Conservation (phyloP, 2,113 vertebrate genomes). For the Apistogramma diplotaenia region DNA sequence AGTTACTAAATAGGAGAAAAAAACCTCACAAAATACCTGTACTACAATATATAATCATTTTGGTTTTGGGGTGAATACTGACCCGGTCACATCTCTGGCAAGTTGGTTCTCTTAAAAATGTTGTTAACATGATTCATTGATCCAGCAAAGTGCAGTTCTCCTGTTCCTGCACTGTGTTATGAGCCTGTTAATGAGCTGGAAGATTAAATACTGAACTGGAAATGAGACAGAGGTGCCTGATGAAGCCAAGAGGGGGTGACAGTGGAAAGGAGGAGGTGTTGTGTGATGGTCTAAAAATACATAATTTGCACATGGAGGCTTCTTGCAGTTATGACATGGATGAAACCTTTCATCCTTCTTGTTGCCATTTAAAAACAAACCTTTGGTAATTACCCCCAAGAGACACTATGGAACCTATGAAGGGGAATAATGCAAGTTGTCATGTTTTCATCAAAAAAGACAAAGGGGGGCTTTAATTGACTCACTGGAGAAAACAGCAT, state of each 20-base stretch:
- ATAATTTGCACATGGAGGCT: neutral
- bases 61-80: conserved; percentile 4
- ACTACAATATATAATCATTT: neutral
- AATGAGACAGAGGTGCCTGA: conserved; percentile 45
- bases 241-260: conserved; percentile 31
- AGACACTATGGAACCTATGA: conserved; percentile 28
- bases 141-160: conserved; percentile 9
- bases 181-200: conserved; percentile 50
- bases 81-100: neutral
- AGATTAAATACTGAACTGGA: conserved; percentile 53
- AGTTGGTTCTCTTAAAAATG: conserved; percentile 13
- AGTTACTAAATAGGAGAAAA: neutral
- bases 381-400: conserved; percentile 12
- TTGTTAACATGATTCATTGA: conserved; percentile 35
- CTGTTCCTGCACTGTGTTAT: conserved; percentile 31
- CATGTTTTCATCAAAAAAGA: conserved; percentile 14
- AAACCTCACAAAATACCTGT: neutral
- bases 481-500: neutral
- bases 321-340: conserved; percentile 5
- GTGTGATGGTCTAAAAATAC: conserved; percentile 48
- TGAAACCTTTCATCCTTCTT: neutral
- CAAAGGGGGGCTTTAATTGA: conserved; percentile 4
- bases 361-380: conserved; percentile 14
- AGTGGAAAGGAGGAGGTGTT: neutral
- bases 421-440: conserved; percentile 34